These are phyloP conservation scores for Dipodomys merriami DNA, from an alignment of 2,113 vertebrate genomes.

Conservation along the genomic window DNA sequence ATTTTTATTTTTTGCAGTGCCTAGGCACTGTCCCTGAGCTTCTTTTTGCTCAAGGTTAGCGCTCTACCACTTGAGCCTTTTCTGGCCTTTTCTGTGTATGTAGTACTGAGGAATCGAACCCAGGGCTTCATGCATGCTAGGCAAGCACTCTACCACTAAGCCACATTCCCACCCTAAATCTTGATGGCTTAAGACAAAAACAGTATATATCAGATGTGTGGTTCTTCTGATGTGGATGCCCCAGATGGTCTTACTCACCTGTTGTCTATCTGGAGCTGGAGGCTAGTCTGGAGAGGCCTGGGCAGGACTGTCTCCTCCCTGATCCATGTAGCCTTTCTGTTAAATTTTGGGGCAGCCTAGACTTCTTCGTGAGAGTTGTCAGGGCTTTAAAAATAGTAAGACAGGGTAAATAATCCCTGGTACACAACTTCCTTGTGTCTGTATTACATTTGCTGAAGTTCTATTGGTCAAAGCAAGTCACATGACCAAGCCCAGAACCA, in stretches of 20 bases:
- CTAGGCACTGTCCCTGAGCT: too few relatives aligned
- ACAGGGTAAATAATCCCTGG: not conserved
- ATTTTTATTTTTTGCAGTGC: too few relatives aligned
- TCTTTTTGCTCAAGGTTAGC: too few relatives aligned
- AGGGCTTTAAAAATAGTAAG: not conserved
- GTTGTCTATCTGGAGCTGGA: not conserved
- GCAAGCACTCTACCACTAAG: not conserved
- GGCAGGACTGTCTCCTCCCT: not conserved
- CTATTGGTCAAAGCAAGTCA: not conserved
- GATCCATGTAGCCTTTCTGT: not conserved
- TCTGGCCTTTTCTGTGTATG: not conserved
- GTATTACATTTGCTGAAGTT: not conserved
- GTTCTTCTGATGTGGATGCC: not conserved
- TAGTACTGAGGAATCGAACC: not conserved
- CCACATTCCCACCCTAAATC: not conserved
- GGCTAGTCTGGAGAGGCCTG: not conserved
- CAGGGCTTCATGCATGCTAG: not conserved
- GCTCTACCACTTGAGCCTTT: too few relatives aligned
- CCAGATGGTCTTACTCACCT: not conserved
- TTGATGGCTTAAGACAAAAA: not conserved
- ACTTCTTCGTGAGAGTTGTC: not conserved
- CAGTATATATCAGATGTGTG: not conserved
- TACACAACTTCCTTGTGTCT: not conserved
- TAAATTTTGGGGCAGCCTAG: not conserved
- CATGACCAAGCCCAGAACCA: not conserved